Evolutionary conservation across 2,888 invertebrate genomes (phyloP), one percentile per base, ranked within the genome.

Genomic region (Drosophila macrospina): DNA sequence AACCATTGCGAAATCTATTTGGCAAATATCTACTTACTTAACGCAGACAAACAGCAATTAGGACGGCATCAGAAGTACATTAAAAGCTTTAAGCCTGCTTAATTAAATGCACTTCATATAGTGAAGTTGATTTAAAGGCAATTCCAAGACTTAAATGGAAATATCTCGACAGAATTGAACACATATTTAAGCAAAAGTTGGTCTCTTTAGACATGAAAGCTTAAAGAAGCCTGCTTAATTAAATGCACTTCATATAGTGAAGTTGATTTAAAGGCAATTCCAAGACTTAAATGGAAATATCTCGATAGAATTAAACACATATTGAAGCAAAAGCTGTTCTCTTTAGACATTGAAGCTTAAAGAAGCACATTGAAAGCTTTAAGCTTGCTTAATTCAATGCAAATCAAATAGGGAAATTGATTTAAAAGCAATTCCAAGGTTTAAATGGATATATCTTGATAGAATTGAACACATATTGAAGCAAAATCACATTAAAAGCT

Each of bases 41-140:
- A 54, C 24, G 32, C 24, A 10, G 13, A 5, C 10, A 54, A 32
- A 32, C 20, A 32, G n/a, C 52, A 54, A 54, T 54, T 54, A 41
- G 41, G 41, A 54, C 20, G 6, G 32, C 44, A 4, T 24, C 6
- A 34, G 32, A 15, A 34, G 44, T 15, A 10, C 34, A 20, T 41
- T 41, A 32, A 41, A 15, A 34, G 57, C 37, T 20, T 26, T 10
- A 42, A 30, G 24, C 11, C 5, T 4, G 13, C 20, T 24, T 32
- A 32, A 41, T 41, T 41, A 8, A 59, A 24, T 20, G 48, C 8
- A 26, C 50, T 54, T 20, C n/a, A 8, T 20, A 5, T 2, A 16
- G n/a, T 13, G 1, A 20, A 30, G 0, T 39, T 13, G 11, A 8
- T 41, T 50, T 10, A 5, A n/a, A 32, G 42, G 30, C 13, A 3